A percentile compares a stretch with the other conserved stretches of the same genome.
These are phyloP conservation scores for Vimba vimba DNA, from an alignment of 2,113 vertebrate genomes.

Conservation along the genomic window DNA sequence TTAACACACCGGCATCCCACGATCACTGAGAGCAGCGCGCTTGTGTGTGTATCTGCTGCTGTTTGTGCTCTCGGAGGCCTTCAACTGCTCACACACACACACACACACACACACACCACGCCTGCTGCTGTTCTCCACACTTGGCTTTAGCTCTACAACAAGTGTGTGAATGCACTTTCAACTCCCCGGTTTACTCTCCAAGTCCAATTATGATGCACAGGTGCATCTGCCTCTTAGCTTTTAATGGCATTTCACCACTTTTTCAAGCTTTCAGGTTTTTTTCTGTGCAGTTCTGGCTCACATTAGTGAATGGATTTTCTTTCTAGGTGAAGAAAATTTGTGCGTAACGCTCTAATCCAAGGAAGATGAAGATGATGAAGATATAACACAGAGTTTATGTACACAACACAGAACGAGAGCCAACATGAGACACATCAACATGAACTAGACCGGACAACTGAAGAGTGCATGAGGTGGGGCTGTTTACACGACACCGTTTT, in stretches of 20 bases:
- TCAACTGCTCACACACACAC: too few relatives aligned
- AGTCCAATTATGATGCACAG: neutral
- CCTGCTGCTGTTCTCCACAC: neutral
- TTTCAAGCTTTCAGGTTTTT: neutral
- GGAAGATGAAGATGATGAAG: too few relatives aligned
- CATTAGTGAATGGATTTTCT: neutral
- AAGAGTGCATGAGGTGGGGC: too few relatives aligned
- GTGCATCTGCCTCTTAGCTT: neutral
- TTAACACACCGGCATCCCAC: constrained; percentile 16
- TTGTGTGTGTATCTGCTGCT: too few relatives aligned
- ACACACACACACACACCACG: neutral
- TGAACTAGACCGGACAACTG: too few relatives aligned
- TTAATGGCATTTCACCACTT: neutral
- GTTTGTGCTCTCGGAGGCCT: too few relatives aligned
- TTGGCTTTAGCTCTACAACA: neutral
- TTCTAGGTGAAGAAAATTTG: neutral
- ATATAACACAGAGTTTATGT: too few relatives aligned
- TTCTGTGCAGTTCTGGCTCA: neutral
- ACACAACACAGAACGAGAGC: too few relatives aligned
- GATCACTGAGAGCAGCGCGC: too few relatives aligned
- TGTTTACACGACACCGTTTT: too few relatives aligned
- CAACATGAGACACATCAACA: too few relatives aligned
- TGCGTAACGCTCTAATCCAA: neutral
- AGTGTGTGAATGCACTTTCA: constrained; percentile 9
- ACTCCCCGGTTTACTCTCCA: constrained; percentile 22